Base-by-base conservation (phyloP, 1,140 invertebrate genomes). In the Dreissena polymorpha region DNA sequence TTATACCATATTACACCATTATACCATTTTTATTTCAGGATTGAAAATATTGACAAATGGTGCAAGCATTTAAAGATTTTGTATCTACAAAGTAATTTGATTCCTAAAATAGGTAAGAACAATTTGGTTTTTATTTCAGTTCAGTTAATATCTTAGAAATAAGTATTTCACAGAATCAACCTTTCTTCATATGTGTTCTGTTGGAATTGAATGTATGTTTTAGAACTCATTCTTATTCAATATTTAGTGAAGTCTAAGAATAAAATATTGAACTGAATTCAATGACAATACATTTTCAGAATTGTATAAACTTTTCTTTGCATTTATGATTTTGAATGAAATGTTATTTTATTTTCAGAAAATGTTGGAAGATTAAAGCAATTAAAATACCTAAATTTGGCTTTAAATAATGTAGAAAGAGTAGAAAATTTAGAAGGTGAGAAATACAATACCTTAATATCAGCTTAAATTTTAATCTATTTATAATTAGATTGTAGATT, bases 351-450 rank as follows among this genome's bases (percentile, higher is more conserved):
- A 77, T 68, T 93, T 94, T 51, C 92, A 95, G 97, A 99, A 95
- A 99, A 99, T 94, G 91, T 99, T 1, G 94, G 95, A 88, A 97
- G 96, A 89, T 91, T 99, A 25, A 99, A 99, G 92, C 95, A 96
- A 75, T 92, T 99, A 6, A 95, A 97, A 88, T 99, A 99, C 88
- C 92, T 99, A 13, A 99, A 99, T 93, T 94, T 99, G 73, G 97
- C 98, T 0, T 91, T 99, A 10, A 99, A 99, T 91, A 98, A 98
- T 90, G 96, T 99, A 71, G 97, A 99, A 94, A 93, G 93, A 64
- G 96, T 99, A 71, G 97, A 99, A 94, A 98, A 98, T 91, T 93
- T 99, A 27, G 95, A 97, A 92, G 94, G 93, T 93, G 21, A 60
- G 16, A 60, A 6, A 60, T 2, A n/a, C 2, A 60, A 60, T 6